Percentiles rank a stretch among this genome's conserved stretches.
phyloP scores from a whole-genome alignment of 2,888 invertebrate genomes.

The Monoplex corrugatus region DNA sequence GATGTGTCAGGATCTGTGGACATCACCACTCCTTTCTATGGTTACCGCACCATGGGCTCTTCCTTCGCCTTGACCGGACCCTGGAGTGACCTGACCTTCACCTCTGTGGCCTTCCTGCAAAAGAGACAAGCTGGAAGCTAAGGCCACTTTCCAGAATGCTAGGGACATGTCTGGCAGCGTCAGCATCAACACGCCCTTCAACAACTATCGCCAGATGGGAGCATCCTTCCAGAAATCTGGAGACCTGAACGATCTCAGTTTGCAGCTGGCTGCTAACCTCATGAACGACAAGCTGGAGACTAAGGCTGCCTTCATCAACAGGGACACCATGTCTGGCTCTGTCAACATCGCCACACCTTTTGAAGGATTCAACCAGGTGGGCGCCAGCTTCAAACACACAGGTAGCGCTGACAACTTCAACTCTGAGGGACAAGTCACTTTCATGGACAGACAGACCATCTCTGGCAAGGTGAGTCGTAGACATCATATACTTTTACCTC shows the following conservation, averaged over 20 bases:
- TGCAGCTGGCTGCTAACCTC: conserved; percentile 29
- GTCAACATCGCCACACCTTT: conserved; percentile 21
- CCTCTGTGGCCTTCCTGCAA: conserved; percentile 20
- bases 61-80: not conserved
- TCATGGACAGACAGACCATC: conserved; percentile 48
- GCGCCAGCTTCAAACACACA: conserved; percentile 43
- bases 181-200: conserved; percentile 47
- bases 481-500: too few species aligned
- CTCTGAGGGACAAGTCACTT: conserved; percentile 42
- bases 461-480: conserved; percentile 47
- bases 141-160: not conserved
- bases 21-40: conserved; percentile 13
- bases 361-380: conserved; percentile 44
- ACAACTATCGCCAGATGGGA: conserved; percentile 12
- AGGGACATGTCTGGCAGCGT: conserved; percentile 25
- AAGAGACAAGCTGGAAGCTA: not conserved
- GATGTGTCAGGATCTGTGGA: conserved; percentile 17
- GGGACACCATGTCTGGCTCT: not conserved
- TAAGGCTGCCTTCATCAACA: conserved; percentile 3
- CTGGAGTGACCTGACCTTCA: conserved; percentile 24
- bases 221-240: conserved; percentile 16
- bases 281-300: conserved; percentile 33
- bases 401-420: conserved; percentile 36
- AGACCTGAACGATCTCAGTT: conserved; percentile 4
- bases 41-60: conserved; percentile 32